Evolutionary conservation across 92 coral and sea anemone genomes (phyloP), one percentile per base, ranked within the genome.

Genomic region (Bergia sp.): DNA sequence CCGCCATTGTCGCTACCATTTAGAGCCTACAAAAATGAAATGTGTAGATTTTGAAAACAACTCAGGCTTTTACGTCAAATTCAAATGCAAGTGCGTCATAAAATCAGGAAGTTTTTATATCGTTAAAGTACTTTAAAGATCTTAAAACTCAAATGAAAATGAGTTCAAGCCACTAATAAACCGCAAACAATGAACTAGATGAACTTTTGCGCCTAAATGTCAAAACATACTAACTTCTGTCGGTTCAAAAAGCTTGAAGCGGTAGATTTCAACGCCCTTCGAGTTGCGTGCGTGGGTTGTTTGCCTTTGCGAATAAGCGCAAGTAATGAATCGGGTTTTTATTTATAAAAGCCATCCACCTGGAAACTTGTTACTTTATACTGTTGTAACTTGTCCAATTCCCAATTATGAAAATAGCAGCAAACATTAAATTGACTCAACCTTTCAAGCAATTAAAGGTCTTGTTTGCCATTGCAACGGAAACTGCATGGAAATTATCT

Each of bases 181-280:
- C 57, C 64, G 0, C 40, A 57, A 13, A 55, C 73, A 80, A 57
- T 80, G 7, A 37, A 55, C n/a, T 80, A 79, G 41, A 53, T 53
- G 71, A 80, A 50, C 9, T 1, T 80, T 55, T 37, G 40, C 47
- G 9, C 84, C 66, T 4, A 49, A 80, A 80, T 36, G 66, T 80
- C 66, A 80, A 80, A 49, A 80, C 57, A 55, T 13, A 55, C 72
- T 80, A 57, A 36, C 85, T 80, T 80, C 29, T 57, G 67, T 57
- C 10, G n/a, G 15, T 3, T 15, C 21, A 55, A 55, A 42, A 57
- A 37, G 73, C 71, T 80, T 57, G 37, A 16, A 80, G 72, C 29
- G 64, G 57, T 36, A 37, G 39, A 37, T 55, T 37, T 38, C 18
- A 55, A 58, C 42, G 16, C 47, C 39, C 40, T 80, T 38, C 40